Evolutionary conservation across 2,113 vertebrate genomes (phyloP).

Genomic region (Prinia subflava): DNA sequence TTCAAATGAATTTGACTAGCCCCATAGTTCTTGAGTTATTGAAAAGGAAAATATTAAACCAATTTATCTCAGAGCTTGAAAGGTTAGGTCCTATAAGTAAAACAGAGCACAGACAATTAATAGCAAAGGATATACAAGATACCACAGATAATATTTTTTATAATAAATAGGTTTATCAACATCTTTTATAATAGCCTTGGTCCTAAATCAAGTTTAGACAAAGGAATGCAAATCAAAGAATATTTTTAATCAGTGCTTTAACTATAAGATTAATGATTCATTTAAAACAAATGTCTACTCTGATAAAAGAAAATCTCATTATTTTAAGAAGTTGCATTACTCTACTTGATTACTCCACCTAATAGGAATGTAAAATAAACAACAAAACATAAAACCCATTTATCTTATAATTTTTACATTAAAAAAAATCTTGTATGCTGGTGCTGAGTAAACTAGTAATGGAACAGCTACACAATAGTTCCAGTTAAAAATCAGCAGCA

Average conservation of each 20-base stretch:
- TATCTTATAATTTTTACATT: conserved; percentile 25
- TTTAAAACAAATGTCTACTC: conserved; percentile 54
- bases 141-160: neutral
- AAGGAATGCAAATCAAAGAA: conserved; percentile 51
- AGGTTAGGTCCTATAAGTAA: neutral
- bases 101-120: neutral
- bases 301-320: conserved; percentile 59
- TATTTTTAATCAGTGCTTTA: conserved; percentile 62
- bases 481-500: neutral
- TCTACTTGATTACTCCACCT: conserved; percentile 48
- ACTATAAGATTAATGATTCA: conserved; percentile 57
- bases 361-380: conserved; percentile 59
- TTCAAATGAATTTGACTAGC: neutral
- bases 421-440: neutral
- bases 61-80: neutral
- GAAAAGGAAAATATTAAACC: neutral
- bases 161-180: neutral
- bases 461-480: neutral
- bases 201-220: conserved; percentile 15
- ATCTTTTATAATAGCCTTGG: conserved; percentile 16
- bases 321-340: conserved; percentile 58
- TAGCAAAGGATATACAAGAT: neutral
- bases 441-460: conserved; percentile 43
- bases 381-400: conserved; percentile 50
- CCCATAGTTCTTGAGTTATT: neutral